Evolutionary conservation across 2,113 vertebrate species (phyloP).

Genomic region (Rhinichthys klamathensis): DNA sequence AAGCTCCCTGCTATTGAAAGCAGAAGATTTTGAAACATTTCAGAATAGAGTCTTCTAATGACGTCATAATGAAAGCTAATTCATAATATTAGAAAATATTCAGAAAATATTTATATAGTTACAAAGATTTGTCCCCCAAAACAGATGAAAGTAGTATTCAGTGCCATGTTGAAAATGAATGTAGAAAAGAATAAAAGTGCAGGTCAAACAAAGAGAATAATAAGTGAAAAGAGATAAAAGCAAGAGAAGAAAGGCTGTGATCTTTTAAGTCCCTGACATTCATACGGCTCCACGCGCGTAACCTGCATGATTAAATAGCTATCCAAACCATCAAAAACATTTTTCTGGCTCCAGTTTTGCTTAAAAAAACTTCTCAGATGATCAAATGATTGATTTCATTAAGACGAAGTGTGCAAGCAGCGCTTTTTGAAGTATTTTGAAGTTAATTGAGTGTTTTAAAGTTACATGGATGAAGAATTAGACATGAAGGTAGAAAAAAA

Average conservation of each 20-base stretch:
- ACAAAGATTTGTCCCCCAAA: background rate
- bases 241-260: slow-evolving; percentile 10
- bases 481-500: background rate
- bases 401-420: background rate
- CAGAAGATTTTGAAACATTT: slow-evolving; percentile 16
- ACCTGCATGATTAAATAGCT: slow-evolving; percentile 32
- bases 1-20: background rate
- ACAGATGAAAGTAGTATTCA: background rate
- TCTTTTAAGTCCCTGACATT: slow-evolving; percentile 1
- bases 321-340: slow-evolving; percentile 2
- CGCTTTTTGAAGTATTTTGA: slow-evolving; percentile 7
- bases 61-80: background rate
- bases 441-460: slow-evolving; percentile 15
- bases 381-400: slow-evolving; percentile 20
- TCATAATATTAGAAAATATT: no score
- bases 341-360: background rate
- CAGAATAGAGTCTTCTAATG: background rate
- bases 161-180: background rate
- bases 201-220: slow-evolving; percentile 29
- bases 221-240: slow-evolving; percentile 32
- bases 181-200: slow-evolving; percentile 14
- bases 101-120: background rate
- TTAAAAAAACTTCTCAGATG: background rate
- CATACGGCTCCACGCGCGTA: background rate
- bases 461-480: background rate